Evolutionary conservation across 2,888 invertebrate species (phyloP).

Genomic region (Sinopyrophorus schimmeli): DNA sequence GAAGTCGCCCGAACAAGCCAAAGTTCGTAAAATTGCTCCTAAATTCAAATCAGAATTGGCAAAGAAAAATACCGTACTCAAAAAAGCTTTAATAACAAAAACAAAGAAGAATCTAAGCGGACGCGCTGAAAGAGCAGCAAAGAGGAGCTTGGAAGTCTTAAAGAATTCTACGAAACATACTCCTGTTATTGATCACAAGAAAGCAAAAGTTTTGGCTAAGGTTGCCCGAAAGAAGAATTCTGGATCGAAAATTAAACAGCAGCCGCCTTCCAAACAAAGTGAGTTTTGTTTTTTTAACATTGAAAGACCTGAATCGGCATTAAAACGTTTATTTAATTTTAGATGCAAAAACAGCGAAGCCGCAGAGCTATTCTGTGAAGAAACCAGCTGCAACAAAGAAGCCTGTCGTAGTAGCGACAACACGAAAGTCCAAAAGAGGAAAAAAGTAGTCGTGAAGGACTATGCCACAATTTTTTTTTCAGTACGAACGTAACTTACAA

Average conservation of each 20-base stretch:
- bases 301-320: background rate
- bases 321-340: conserved; percentile 9
- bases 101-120: conserved; percentile 30
- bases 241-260: conserved; percentile 20
- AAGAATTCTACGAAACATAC: conserved; percentile 36
- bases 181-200: conserved; percentile 53
- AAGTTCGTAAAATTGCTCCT: conserved; percentile 43
- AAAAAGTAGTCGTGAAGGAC: conserved; percentile 37
- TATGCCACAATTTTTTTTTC: no score
- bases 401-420: conserved; percentile 9
- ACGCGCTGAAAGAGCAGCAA: conserved; percentile 46
- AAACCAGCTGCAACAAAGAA: conserved; percentile 21
- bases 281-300: conserved; percentile 8
- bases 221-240: conserved; percentile 48
- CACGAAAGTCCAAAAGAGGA: conserved; percentile 36
- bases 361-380: conserved; percentile 23
- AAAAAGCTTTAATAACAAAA: conserved; percentile 27
- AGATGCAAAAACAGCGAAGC: conserved; percentile 33
- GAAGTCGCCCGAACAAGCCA: conserved; percentile 43
- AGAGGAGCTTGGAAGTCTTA: conserved; percentile 33
- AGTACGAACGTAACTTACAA: no score
- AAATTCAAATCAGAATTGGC: conserved; percentile 28
- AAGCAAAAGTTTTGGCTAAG: conserved; percentile 53
- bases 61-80: conserved; percentile 24
- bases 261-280: conserved; percentile 25